Percentiles rank a stretch among this genome's conserved stretches.
Conservation (phyloP, 2,888 invertebrate genomes). For the Chesias legatella region DNA sequence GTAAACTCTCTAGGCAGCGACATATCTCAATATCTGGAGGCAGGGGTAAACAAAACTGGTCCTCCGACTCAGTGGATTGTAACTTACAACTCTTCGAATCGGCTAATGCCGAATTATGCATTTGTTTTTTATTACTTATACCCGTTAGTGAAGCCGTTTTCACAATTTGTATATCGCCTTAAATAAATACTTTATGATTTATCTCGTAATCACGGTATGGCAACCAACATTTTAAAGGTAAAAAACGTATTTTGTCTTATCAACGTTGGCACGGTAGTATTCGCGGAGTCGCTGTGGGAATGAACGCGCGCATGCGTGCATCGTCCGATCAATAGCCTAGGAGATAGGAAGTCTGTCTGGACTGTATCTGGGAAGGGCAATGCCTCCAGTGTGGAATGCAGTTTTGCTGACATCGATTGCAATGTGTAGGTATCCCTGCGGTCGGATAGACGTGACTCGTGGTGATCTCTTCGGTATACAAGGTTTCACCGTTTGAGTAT, state of each 20-base stretch:
- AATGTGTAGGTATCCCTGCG: too few species aligned
- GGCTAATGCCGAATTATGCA: conserved; percentile 64
- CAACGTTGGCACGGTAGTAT: conserved; percentile 15
- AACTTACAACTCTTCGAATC: conserved; percentile 46
- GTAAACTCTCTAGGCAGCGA: conserved; percentile 82
- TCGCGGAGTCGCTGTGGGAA: conserved; percentile 6
- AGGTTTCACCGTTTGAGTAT: too few species aligned
- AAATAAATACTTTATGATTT: conserved; percentile 3
- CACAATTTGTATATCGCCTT: conserved; percentile 42
- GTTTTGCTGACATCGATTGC: too few species aligned
- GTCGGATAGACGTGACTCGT: too few species aligned
- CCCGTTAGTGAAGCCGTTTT: conserved; percentile 57
- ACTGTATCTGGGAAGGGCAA: too few species aligned
- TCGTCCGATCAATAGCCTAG: conserved; percentile 10
- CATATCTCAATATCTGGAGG: conserved; percentile 75
- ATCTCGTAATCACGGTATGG: conserved; percentile 15
- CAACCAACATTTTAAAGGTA: conserved; percentile 9
- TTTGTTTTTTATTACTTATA: conserved; percentile 51
- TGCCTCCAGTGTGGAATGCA: too few species aligned
- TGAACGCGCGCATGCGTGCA: conserved; percentile 17
- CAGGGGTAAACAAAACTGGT: conserved; percentile 57
- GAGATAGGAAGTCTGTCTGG: conserved; percentile 1
- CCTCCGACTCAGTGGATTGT: conserved; percentile 69
- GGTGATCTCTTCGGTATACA: too few species aligned
- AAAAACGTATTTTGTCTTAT: background rate